A percentile compares a stretch with the other conserved stretches of the same genome.
Evolutionary conservation across 2,888 invertebrate genomes (phyloP).

Genomic region (Dicyrtomina minuta): DNA sequence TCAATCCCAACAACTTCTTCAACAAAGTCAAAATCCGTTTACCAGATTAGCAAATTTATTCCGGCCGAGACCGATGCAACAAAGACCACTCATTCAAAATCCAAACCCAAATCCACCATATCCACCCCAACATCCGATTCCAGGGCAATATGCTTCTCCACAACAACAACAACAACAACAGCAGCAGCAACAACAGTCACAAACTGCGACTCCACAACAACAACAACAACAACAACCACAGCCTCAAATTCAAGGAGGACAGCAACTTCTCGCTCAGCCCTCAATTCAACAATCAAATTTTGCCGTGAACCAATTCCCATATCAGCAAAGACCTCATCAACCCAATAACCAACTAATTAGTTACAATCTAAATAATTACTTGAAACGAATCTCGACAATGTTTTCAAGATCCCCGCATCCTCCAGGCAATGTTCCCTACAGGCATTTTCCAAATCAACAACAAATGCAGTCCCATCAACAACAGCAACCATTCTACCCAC

Average conservation of each 20-base stretch:
- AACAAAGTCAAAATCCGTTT: conserved; percentile 40
- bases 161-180: conserved; percentile 25
- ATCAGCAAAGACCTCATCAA: conserved; percentile 31
- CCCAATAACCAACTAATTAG: conserved; percentile 11
- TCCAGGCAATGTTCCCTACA: conserved; percentile 13
- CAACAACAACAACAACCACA: no score
- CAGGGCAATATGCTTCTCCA: conserved; percentile 10
- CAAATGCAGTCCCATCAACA: conserved; percentile 31
- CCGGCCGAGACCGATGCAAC: conserved; percentile 28
- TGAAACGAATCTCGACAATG: conserved; percentile 49
- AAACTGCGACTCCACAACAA: conserved; percentile 17
- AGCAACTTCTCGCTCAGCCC: conserved; percentile 14
- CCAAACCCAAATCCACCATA: conserved; percentile 24
- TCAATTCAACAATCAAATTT: conserved; percentile 20
- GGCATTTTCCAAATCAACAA: not conserved
- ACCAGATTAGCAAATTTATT: conserved; percentile 44
- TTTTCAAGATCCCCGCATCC: conserved; percentile 40
- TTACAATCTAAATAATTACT: conserved; percentile 39
- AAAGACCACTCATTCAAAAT: no score
- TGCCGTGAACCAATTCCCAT: conserved; percentile 14
- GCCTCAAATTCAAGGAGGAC: conserved; percentile 25
- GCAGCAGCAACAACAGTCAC: conserved; percentile 15
- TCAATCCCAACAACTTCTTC: conserved; percentile 26
- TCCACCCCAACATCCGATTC: conserved; percentile 6
- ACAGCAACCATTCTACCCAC: conserved; percentile 38